Base-by-base conservation (phyloP, 2,797 vertebrate genomes). In the Adelosebastes latens region DNA sequence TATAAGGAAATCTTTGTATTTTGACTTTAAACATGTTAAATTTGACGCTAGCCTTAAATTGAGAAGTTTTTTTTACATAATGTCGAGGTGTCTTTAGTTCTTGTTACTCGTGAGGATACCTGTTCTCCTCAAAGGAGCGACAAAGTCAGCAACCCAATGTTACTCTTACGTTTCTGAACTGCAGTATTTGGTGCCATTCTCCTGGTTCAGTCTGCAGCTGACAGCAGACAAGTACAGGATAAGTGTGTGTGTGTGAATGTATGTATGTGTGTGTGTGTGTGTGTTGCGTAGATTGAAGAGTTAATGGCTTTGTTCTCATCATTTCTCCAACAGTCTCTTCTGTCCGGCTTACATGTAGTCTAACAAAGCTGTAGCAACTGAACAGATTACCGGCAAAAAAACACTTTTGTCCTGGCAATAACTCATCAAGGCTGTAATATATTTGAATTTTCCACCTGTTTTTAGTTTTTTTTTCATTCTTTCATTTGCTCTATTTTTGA, bases 341-440 rank as follows among this genome's bases (percentile, higher is more conserved):
- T 90, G 69, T 84, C 80, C 65, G 77, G 86, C 86, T 92, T 82
- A 78, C 67, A 77, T 80, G 64, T 88, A 75, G 72, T 84, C 79
- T 88, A 74, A 89, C 81, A 62, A 88, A 94, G 86, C 90, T 94
- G 93, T 94, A 94, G 94, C 93, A 93, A 83, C 92, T 89, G 76
- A 94, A 93, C 71, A 93, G 90, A 82, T 84, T 85, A 87, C 91
- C 77, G 88, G 95, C 89, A 90, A 88, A 94, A 86, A 22, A 22
- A 24, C 8, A 22, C 16, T 16, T 42, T 64, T 91, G 90, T 89
- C 83, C 92, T 88, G 94, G 96, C 94, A 96, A 96, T 96, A 96
- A 95, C 92, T 93, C 88, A 90, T 90, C 86, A 87, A 95, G 95
- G 94, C 94, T 96, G 95, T 96, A 96, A 95, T 94, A 96, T 95